Evolutionary conservation across 2,888 invertebrate species (phyloP), one percentile per base, ranked within the genome.

Genomic region (Hylaea fasciaria): DNA sequence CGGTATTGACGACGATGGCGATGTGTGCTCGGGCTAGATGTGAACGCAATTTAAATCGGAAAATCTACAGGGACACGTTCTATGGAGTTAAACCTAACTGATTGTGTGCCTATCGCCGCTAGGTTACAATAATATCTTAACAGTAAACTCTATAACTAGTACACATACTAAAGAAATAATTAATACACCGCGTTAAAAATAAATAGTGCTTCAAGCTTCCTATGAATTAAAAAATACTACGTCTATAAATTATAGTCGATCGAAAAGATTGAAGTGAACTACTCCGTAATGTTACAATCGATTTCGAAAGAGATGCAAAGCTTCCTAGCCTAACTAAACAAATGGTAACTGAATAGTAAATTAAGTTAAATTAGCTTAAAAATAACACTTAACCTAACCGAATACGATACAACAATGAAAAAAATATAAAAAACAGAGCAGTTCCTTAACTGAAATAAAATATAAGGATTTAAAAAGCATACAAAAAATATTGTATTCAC

Each of bases 51-150:
- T 29, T 46, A 68, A 63, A 57, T 64, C 66, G 43, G 48, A 44
- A 63, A 64, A 59, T 57, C 66, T 72, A 71, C 69, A n/a, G 57
- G 68, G 64, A 63, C 65, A 70, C 69, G 64, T 70, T 66, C 68
- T 65, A 70, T 67, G 54, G 65, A 69, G 72, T 68, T 65, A 66
- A 62, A 68, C 68, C 68, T 71, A 68, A 73, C 66, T 68, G 65
- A 71, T 71, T 78, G 81, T 81, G 82, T 77, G 75, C 72, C 78
- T 80, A 78, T 76, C 74, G 80, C 80, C 70, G 73, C 80, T 81
- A 81, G 70, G 45, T 78, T 81, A 81, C 75, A 81, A 66, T 78
- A 71, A 79, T 77, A 80, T 81, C 77, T 80, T 82, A 78, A 75
- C n/a, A 76, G 62, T 78, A 78, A 74, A 79, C 39, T 68, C 76